A percentile compares a stretch with the other conserved stretches of the same genome.
Evolutionary conservation across 2,888 invertebrate species (phyloP).

Genomic region (Cephalotes varians): DNA sequence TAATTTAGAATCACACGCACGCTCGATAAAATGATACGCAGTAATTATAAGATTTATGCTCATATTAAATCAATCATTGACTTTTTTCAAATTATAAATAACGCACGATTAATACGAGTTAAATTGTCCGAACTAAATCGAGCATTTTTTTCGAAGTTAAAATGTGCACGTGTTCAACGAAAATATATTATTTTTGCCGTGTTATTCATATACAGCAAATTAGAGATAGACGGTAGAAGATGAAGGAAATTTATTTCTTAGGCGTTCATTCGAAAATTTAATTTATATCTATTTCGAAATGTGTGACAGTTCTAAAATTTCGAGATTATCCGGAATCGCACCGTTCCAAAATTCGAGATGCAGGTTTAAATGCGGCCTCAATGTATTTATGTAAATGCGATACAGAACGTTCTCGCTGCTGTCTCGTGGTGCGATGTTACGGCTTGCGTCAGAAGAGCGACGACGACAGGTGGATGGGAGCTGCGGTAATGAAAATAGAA

Average conservation of each 20-base stretch:
- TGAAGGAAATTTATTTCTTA: neutral
- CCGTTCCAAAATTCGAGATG: constrained; percentile 37
- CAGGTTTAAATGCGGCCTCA: constrained; percentile 43
- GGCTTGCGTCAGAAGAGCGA: constrained; percentile 72
- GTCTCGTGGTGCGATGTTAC: constrained; percentile 42
- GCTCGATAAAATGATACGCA: neutral
- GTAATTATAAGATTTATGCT: neutral
- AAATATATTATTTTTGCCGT: neutral
- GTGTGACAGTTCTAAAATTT: constrained; percentile 20
- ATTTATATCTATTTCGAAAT: neutral
- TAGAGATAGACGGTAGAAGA: neutral
- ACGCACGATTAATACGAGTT: neutral
- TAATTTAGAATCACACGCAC: neutral
- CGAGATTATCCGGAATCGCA: constrained; percentile 11
- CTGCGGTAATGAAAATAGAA: constrained; percentile 79
- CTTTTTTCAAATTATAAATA: neutral
- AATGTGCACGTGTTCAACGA: neutral
- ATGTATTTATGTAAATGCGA: constrained; percentile 55
- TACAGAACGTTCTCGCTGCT: constrained; percentile 33
- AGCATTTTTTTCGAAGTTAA: neutral
- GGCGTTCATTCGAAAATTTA: neutral
- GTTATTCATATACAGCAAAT: neutral
- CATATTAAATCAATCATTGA: neutral
- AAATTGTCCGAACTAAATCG: neutral
- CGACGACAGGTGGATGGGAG: constrained; percentile 80